Evolutionary conservation across 2,888 invertebrate genomes (phyloP).

Genomic region (Eudasyphora cyanicolor): DNA sequence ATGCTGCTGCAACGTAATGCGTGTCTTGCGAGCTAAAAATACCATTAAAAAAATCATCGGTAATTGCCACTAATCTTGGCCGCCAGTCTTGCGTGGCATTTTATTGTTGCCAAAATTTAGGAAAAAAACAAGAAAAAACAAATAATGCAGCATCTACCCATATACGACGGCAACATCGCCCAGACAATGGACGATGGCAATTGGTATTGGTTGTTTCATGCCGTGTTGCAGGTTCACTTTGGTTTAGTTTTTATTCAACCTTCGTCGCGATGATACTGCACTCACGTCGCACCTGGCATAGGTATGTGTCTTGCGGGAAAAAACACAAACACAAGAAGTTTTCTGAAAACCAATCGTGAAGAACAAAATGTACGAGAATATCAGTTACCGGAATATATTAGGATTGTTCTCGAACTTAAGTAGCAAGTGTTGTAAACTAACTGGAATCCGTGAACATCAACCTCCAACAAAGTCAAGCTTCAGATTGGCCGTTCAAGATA

Average conservation of each 20-base stretch:
- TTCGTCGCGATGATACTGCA: constrained; percentile 75
- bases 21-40: constrained; percentile 37
- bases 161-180: neutral
- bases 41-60: constrained; percentile 50
- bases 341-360: neutral
- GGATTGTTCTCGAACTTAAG: too few species aligned
- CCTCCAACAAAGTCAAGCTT: too few species aligned
- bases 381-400: too few species aligned
- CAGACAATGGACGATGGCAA: neutral
- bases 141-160: neutral
- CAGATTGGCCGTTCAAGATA: too few species aligned
- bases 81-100: constrained; percentile 52
- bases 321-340: neutral
- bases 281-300: constrained; percentile 75
- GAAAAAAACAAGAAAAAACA: constrained; percentile 15
- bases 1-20: constrained; percentile 34
- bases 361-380: neutral
- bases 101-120: constrained; percentile 53
- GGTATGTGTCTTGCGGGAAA: constrained; percentile 68
- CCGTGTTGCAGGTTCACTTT: constrained; percentile 55
- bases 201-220: constrained; percentile 39
- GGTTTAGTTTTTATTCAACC: constrained; percentile 72
- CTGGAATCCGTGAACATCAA: too few species aligned
- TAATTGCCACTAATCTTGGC: constrained; percentile 60
- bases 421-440: too few species aligned